Base-by-base conservation (phyloP, 2,888 invertebrate species). In the Fragum sueziense region DNA sequence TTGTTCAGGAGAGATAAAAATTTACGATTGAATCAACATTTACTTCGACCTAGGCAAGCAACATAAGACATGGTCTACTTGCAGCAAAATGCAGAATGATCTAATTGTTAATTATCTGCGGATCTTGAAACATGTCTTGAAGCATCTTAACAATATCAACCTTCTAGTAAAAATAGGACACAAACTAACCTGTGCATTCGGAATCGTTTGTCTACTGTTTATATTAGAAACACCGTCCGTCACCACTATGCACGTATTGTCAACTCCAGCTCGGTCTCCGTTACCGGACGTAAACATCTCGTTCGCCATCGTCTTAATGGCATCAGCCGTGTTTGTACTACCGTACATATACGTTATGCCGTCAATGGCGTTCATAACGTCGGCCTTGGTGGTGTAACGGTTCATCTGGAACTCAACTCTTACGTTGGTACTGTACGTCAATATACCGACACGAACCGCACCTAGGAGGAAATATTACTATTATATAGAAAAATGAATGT, bases 221-320 rank as follows among this genome's bases (percentile, higher is more conserved):
- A 92, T 89, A 70, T 91, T 92, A 25, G 91, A 91, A 31, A 89
- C 88, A 71, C 92, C 92, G 74, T 92, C 91, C 20, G 92, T 91
- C 61, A 92, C 71, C n/a, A 92, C 80, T 51, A 92, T 87, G 33
- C 82, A 86, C 22, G 88, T 84, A 76, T 91, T 90, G 1, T 85
- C 85, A 1, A 89, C 89, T 52, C 77, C 86, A 3, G 85, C 74
- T 14, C 91, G 78, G 76, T 92, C 92, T 27, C 92, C 92, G 69
- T 87, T 88, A 4, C 54, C 74, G 0, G 73, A 0, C 1, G 87
- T 88, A 78, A 89, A 92, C 85, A 90, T 87, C 51, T 85, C 74
- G 22, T 72, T 76, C 11, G 88, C 79, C 88, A 90, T 88, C n/a
- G 88, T 84, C 7, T 85, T 74, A 0, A 92, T 79, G 14, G 88